Conservation (phyloP, 1,140 invertebrate species). For the Magallana angulata region DNA sequence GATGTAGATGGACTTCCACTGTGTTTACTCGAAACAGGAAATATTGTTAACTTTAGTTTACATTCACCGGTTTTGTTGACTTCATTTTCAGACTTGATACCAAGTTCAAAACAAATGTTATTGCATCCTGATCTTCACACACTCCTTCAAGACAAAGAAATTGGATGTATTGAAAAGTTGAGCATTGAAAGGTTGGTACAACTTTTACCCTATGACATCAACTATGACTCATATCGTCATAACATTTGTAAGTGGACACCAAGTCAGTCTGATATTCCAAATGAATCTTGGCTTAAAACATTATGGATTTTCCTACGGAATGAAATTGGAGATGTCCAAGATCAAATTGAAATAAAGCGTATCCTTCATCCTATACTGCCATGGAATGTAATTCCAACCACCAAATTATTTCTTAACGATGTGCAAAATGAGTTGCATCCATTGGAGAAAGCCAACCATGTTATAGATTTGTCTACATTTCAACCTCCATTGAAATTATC, state of each 20-base stretch:
- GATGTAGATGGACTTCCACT: slow-evolving; percentile 22
- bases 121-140: neutral
- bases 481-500: neutral
- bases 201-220: neutral
- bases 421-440: neutral
- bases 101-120: neutral
- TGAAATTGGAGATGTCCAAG: neutral
- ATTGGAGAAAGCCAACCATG: neutral
- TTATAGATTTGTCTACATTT: slow-evolving; percentile 15
- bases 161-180: neutral
- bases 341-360: neutral
- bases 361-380: neutral
- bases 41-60: neutral
- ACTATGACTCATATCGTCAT: slow-evolving; percentile 7
- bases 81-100: neutral
- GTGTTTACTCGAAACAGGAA: neutral
- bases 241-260: neutral
- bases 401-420: no score
- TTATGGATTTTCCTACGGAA: slow-evolving; percentile 6
- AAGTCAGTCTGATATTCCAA: neutral
- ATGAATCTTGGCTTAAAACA: neutral
- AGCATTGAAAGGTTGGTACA: neutral
- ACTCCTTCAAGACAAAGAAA: neutral
- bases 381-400: neutral
- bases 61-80: neutral